Base-by-base conservation (phyloP, 2,797 vertebrate species). In the Melanotaenia parkinsoni region DNA sequence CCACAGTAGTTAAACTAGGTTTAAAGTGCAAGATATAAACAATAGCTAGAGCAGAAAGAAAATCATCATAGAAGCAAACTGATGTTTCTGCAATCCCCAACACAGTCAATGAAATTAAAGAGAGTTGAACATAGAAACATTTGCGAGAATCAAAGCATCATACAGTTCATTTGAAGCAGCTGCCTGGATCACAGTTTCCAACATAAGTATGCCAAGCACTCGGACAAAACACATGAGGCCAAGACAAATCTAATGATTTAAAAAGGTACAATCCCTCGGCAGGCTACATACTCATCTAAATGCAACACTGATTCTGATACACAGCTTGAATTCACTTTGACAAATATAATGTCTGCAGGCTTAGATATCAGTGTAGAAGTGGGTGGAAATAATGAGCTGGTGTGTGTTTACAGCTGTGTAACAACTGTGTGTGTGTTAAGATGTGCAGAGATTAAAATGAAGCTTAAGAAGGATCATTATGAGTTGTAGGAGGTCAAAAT, bases 341-440 rank as follows among this genome's bases (percentile, higher is more conserved):
- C 22, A 4, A 47, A 22, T 12, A 70, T 20, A 58, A 62, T n/a
- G 26, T 71, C 54, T 59, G 51, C 66, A 61, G 45, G 65, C 40
- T 24, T 50, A 51, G 13, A 56, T 26, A 75, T 62, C 38, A 40
- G 22, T 43, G 24, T 16, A 20, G n/a, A 54, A 66, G 70, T 74
- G 72, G 60, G 61, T 70, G 70, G 61, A 54, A 62, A 67, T 50
- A 50, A 51, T 59, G 54, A 24, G 33, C 14, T n/a, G 50, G 24
- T 58, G 50, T 69, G 64, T 53, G 5, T n/a, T 26, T 5, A 67
- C 69, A 37, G 61, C 43, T 58, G 58, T 38, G n/a, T 11, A 26
- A 45, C 58, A n/a, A 28, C 28, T 62, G 20, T 20, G 38, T 70
- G 45, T 32, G 58, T 13, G 43, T 43, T 33, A n/a, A 40, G 43